These are phyloP conservation scores for Rhynchotus rufescens DNA, from an alignment of 2,797 vertebrate genomes.

Conservation along the genomic window DNA sequence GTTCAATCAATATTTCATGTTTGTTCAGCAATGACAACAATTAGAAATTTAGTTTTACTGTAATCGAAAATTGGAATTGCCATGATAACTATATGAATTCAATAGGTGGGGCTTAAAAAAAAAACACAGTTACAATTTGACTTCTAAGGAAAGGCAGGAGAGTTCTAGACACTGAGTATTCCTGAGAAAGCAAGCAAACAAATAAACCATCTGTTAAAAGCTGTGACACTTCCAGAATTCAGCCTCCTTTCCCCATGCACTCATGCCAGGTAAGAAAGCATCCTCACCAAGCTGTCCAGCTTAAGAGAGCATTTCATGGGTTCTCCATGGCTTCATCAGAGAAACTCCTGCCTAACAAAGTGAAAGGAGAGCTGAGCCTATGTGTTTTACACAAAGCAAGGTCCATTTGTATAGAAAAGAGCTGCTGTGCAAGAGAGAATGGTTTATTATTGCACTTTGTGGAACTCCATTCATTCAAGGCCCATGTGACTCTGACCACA, in stretches of 20 bases:
- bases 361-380: not conserved
- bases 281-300: not conserved
- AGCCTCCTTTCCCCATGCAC: not conserved
- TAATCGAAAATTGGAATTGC: not conserved
- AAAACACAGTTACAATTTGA: not conserved
- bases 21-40: not conserved
- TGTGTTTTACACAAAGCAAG: not conserved
- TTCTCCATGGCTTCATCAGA: fast-evolving
- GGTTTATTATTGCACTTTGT: conserved; percentile 38
- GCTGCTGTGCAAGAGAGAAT: conserved; percentile 2
- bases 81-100: not conserved
- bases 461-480: conserved; percentile 51
- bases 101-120: not conserved
- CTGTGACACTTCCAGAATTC: not conserved
- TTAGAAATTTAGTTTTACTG: not conserved
- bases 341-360: not conserved
- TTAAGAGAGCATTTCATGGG: not conserved
- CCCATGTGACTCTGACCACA: conserved; percentile 47
- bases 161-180: not conserved
- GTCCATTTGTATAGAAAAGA: conserved; percentile 44
- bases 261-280: not conserved
- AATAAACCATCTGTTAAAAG: not conserved
- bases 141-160: not conserved
- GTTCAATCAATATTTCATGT: not conserved
- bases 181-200: not conserved